Percentiles rank a stretch among this genome's conserved stretches.
phyloP scores from a whole-genome alignment of 2,888 invertebrate genomes.

The Conops quadrifasciatus region DNA sequence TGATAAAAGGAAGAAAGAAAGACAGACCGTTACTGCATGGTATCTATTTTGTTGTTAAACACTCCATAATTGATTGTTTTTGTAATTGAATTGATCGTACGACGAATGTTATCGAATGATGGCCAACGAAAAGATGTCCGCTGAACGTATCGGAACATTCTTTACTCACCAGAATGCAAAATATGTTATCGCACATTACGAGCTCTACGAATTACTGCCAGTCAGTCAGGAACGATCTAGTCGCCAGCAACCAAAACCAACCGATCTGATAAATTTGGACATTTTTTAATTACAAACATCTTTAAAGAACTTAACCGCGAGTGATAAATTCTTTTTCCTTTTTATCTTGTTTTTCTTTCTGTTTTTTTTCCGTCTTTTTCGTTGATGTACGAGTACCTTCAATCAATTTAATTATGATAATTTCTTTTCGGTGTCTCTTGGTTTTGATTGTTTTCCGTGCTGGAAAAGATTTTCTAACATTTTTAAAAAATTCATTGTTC shows the following conservation, averaged over 20 bases:
- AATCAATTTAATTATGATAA: constrained; percentile 43
- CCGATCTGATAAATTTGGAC: constrained; percentile 30
- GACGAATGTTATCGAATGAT: constrained; percentile 15
- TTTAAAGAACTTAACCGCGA: constrained; percentile 3
- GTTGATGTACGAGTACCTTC: constrained; percentile 8
- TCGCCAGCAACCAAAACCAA: too few species aligned
- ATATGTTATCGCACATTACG: too few species aligned
- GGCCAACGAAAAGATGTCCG: neutral
- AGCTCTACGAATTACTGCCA: too few species aligned
- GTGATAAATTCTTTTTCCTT: neutral
- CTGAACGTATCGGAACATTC: neutral
- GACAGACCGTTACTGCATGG: too few species aligned
- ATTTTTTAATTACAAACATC: constrained; percentile 35
- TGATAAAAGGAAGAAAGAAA: neutral
- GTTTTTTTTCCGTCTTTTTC: constrained; percentile 2
- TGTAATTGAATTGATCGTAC: constrained; percentile 55
- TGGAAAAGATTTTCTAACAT: neutral
- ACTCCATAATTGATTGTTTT: constrained; percentile 61
- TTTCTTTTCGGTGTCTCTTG: constrained; percentile 5
- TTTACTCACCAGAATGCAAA: neutral
- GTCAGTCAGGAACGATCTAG: neutral
- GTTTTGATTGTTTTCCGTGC: neutral
- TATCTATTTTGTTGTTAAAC: constrained; percentile 50
- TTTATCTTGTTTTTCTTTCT: neutral
- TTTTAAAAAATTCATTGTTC: too few species aligned